Conservation (phyloP, 2,113 vertebrate species). For the Chlamydotis undulata region DNA sequence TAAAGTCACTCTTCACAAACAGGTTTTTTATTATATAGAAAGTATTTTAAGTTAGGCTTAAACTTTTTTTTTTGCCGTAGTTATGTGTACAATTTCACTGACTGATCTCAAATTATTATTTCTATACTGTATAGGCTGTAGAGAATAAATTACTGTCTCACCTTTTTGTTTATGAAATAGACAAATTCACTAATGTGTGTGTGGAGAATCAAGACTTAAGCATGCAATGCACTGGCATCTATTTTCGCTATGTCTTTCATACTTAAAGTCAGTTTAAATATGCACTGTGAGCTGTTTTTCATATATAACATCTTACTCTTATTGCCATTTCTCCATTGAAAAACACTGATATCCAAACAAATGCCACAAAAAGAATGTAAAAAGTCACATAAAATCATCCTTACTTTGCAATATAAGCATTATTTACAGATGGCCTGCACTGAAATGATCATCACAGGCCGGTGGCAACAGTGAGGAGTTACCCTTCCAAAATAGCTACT, state of each 20-base stretch:
- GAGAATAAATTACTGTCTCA: not conserved
- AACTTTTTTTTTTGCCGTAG: not conserved
- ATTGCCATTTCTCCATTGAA: not conserved
- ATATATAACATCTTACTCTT: not conserved
- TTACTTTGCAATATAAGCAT: not conserved
- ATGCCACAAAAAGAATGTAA: not conserved
- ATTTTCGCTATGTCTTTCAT: not conserved
- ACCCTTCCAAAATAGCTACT: not conserved
- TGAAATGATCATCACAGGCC: not conserved
- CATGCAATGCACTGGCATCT: not conserved
- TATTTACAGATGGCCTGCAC: not conserved
- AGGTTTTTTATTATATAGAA: not conserved
- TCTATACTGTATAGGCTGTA: not conserved
- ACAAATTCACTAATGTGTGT: not conserved
- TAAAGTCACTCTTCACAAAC: not conserved
- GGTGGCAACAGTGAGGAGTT: not conserved
- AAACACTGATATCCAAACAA: not conserved
- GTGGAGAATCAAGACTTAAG: not conserved
- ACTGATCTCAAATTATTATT: not conserved
- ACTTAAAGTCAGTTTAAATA: not conserved
- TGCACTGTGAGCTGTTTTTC: fast-evolving
- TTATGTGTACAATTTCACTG: not conserved
- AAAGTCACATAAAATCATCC: not conserved
- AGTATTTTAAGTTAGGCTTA: not conserved
- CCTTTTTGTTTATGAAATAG: not conserved